These are phyloP conservation scores for Acrocyrtus sp. DNA, from an alignment of 2,888 invertebrate species.

Conservation along the genomic window DNA sequence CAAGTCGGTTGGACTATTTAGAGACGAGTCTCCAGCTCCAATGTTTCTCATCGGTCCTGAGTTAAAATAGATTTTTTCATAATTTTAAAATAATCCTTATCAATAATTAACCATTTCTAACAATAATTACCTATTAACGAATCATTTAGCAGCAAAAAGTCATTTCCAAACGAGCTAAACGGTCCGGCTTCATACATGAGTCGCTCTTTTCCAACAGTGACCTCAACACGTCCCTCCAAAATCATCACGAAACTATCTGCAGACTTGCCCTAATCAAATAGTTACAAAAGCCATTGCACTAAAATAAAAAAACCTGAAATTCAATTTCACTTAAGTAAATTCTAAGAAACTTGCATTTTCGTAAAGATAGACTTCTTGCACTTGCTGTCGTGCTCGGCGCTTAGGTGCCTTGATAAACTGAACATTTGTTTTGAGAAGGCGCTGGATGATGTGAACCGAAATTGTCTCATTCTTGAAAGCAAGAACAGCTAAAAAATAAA, in stretches of 20 bases:
- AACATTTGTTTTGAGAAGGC: slow-evolving; percentile 90
- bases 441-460: slow-evolving; percentile 88
- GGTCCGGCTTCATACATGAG: slow-evolving; percentile 96
- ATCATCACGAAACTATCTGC: slow-evolving; percentile 94
- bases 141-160: slow-evolving; percentile 66
- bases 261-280: slow-evolving; percentile 69
- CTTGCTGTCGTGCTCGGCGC: slow-evolving; percentile 38
- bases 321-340: too few species aligned
- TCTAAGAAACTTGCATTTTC: slow-evolving; percentile 40
- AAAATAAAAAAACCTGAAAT: slow-evolving; percentile 12
- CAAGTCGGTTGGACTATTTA: slow-evolving; percentile 28
- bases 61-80: background rate
- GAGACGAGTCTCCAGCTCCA: slow-evolving; percentile 19
- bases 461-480: slow-evolving; percentile 86
- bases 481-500: slow-evolving; percentile 77
- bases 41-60: background rate
- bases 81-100: background rate
- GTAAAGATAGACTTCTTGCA: slow-evolving; percentile 41
- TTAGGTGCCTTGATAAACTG: slow-evolving; percentile 78
- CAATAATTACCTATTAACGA: slow-evolving; percentile 10
- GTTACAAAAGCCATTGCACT: background rate
- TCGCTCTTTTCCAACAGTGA: slow-evolving; percentile 92
- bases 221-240: slow-evolving; percentile 94
- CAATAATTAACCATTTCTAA: too few species aligned
- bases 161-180: slow-evolving; percentile 93